Conservation (phyloP, 2,888 invertebrate genomes). For the Abscondita cerata region DNA sequence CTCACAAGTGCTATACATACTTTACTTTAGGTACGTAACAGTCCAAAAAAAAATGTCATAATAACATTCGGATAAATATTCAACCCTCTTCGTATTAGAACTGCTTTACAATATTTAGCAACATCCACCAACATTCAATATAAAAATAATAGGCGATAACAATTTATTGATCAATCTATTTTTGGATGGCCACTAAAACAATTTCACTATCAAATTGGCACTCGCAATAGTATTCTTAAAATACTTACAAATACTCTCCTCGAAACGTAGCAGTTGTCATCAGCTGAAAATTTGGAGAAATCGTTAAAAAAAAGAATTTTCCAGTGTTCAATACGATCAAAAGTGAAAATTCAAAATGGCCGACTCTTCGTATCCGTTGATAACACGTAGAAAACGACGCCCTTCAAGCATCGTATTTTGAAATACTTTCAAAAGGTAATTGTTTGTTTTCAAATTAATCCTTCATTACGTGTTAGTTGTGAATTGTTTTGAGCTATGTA, state of each 20-base stretch:
- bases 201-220: constrained; percentile 46
- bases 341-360: constrained; percentile 62
- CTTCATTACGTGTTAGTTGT: too few species aligned
- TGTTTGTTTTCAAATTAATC: constrained; percentile 50
- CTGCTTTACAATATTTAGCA: too few species aligned
- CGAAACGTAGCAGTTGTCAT: constrained; percentile 8
- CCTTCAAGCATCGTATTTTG: constrained; percentile 51
- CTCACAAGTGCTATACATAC: too few species aligned
- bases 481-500: constrained; percentile 18
- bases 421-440: constrained; percentile 33
- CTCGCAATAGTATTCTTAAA: neutral
- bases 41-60: too few species aligned
- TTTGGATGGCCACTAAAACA: constrained; percentile 45
- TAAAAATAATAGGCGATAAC: constrained; percentile 45
- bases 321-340: constrained; percentile 48
- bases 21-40: too few species aligned
- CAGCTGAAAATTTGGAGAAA: neutral
- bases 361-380: constrained; percentile 52
- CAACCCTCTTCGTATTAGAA: too few species aligned
- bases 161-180: constrained; percentile 53
- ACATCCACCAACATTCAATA: neutral
- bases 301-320: constrained; percentile 14
- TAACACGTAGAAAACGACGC: constrained; percentile 50
- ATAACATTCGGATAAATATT: too few species aligned
- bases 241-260: neutral